Evolutionary conservation across 2,888 invertebrate genomes (phyloP), one percentile per base, ranked within the genome.

Genomic region (Hypercompe scribonia): DNA sequence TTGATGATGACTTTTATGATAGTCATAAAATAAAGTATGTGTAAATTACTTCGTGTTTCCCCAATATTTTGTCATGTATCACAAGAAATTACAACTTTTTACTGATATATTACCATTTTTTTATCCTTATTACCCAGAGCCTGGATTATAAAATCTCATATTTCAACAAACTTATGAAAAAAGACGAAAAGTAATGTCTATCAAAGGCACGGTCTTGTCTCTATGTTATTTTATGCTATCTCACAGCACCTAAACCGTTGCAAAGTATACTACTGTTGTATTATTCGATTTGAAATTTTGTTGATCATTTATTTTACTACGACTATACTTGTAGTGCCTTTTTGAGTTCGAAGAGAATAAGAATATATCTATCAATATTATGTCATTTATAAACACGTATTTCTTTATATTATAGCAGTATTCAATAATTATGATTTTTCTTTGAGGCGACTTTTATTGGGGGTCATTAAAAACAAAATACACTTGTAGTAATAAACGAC

Each of bases 61-160:
- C 21, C 28, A 11, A 70, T 75, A 76, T 80, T 74, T 72, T 36
- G 28, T 73, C 71, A 73, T 66, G 74, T 72, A 73, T 71, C 81
- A 76, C 33, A 74, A 72, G 70, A 82, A 67, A 67, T 75, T 75
- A 72, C 70, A 80, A 67, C 68, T 75, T 81, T 78, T 76, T 65
- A 61, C 73, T 75, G 50, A 67, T 66, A 73, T 73, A 71, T 73
- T 33, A 64, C 67, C 34, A 34, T 72, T 76, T 65, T 28, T 28
- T 65, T 78, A 82, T 82, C 75, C 83, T 76, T 78, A 80, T 81
- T 76, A 69, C 76, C 50, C 68, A 50, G 34, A 34, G 54, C 65
- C 39, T 3, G 66, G 15, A 72, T 58, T 69, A 72, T 80, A 80
- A 76, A 82, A 73, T 34, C 68, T 71, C 72, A 80, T 75, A 71